These are phyloP conservation scores for Automeris io DNA, from an alignment of 2,888 invertebrate species.

Conservation along the genomic window DNA sequence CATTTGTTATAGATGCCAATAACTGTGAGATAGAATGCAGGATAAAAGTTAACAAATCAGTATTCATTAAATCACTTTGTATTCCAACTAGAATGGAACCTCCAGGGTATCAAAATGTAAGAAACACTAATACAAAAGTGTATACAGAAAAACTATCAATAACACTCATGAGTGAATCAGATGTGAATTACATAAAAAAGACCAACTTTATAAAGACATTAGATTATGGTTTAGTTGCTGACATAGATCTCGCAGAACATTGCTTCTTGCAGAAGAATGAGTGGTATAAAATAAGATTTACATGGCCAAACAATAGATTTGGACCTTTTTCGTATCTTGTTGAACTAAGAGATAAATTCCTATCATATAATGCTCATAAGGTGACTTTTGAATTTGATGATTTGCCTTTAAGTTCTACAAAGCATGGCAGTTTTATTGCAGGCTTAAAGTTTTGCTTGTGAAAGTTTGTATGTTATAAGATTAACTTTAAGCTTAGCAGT, in stretches of 20 bases:
- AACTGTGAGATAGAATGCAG: constrained; percentile 47
- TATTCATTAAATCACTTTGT: constrained; percentile 61
- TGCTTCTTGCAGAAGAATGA: constrained; percentile 58
- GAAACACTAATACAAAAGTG: constrained; percentile 39
- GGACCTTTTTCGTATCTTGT: constrained; percentile 55
- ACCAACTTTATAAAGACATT: constrained; percentile 54
- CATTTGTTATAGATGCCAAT: constrained; percentile 51
- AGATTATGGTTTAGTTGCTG: constrained; percentile 60
- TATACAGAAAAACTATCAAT: constrained; percentile 63
- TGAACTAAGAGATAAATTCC: constrained; percentile 47
- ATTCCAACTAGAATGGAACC: constrained; percentile 65
- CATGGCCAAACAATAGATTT: constrained; percentile 50
- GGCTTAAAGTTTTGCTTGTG: constrained; percentile 65
- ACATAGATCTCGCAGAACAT: constrained; percentile 57
- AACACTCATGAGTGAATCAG: constrained; percentile 46
- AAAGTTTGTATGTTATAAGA: constrained; percentile 13
- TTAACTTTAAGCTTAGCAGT: neutral
- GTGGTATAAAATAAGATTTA: constrained; percentile 63
- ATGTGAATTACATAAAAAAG: constrained; percentile 47
- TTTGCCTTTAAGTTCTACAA: constrained; percentile 33
- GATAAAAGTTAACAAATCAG: constrained; percentile 59
- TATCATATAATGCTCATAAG: constrained; percentile 41
- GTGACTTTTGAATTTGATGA: constrained; percentile 66
- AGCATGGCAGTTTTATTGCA: constrained; percentile 58
- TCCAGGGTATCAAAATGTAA: constrained; percentile 39